Conservation (phyloP, 2,113 vertebrate genomes). For the Nymphicus hollandicus region DNA sequence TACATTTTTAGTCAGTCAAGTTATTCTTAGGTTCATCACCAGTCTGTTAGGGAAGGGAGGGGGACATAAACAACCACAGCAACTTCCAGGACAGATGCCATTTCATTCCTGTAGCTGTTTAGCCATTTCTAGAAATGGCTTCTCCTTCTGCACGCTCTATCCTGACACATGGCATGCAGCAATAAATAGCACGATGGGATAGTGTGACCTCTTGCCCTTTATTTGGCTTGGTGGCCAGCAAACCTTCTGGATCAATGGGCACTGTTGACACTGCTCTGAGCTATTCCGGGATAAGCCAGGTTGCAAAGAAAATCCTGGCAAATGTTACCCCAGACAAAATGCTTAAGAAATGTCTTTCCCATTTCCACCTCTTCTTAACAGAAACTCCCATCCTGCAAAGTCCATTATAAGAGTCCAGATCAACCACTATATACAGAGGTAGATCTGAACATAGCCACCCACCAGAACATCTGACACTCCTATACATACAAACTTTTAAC, state of each 20-base stretch:
- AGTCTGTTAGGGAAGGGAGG: neutral
- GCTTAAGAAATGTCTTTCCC: neutral
- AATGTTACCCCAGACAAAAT: neutral
- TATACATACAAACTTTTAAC: neutral
- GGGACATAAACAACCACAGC: slow-evolving; percentile 47
- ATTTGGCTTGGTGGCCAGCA: neutral
- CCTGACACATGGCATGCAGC: neutral
- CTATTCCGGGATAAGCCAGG: neutral
- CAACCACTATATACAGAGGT: neutral
- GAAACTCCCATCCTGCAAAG: neutral
- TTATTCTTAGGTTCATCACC: slow-evolving; percentile 41
- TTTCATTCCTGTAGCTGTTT: slow-evolving; percentile 38
- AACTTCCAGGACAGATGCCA: neutral
- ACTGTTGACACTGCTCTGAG: neutral
- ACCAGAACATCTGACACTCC: neutral
- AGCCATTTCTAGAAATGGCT: slow-evolving; percentile 56
- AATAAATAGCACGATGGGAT: slow-evolving; percentile 45
- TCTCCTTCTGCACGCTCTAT: neutral
- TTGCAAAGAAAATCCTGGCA: neutral
- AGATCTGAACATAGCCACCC: neutral
- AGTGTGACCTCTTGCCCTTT: slow-evolving; percentile 11
- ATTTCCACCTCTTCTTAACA: neutral
- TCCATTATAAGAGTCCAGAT: neutral
- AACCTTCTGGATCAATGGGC: neutral
- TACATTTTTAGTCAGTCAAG: slow-evolving; percentile 18